Evolutionary conservation across 2,113 vertebrate genomes (phyloP), one percentile per base, ranked within the genome.

Genomic region (Seriola rivoliana): DNA sequence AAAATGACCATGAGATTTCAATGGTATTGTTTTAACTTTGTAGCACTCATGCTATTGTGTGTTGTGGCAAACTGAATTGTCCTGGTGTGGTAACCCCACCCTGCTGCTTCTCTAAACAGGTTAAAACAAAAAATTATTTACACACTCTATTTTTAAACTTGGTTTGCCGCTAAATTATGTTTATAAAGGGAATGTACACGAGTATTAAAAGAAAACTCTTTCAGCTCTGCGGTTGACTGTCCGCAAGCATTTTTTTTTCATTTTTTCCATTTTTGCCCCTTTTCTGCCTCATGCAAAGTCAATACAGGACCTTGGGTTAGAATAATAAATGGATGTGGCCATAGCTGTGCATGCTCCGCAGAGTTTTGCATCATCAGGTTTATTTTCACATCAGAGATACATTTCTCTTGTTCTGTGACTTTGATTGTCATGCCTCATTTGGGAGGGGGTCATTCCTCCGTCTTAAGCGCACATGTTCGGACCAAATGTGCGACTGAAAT

Each of bases 391-490:
- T 85, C 46, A 48, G 69, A 92, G 90, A 89, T 92, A 78, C 81
- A 82, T 93, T 92, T 93, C 89, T 92, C 84, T 87, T 78, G 82
- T 83, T 84, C 85, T 82, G 81, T 74, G 81, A 89, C 85, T 92
- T 89, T 91, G 91, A 93, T 93, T 93, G 93, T 90, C 89, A 81
- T 19, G 90, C 82, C 89, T 93, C 93, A 92, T 94, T 95, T 91
- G 88, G 82, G 76, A 77, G 19, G 70, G 42, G 75, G 81, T 80
- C 85, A 50, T 50, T 90, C 71, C 67, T 72, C 75, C 29, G 65
- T 72, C 69, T 85, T 57, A 38, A 50, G 82, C 58, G 8, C 88
- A 88, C 85, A 83, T 80, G 86, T 82, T 78, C 67, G 2, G 81
- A 80, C 71, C 87, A 84, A 86, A 77, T 78, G 84, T 69, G 78